Evolutionary conservation across 1,140 invertebrate genomes (phyloP).

Genomic region (Pygmarrhopalites habei): DNA sequence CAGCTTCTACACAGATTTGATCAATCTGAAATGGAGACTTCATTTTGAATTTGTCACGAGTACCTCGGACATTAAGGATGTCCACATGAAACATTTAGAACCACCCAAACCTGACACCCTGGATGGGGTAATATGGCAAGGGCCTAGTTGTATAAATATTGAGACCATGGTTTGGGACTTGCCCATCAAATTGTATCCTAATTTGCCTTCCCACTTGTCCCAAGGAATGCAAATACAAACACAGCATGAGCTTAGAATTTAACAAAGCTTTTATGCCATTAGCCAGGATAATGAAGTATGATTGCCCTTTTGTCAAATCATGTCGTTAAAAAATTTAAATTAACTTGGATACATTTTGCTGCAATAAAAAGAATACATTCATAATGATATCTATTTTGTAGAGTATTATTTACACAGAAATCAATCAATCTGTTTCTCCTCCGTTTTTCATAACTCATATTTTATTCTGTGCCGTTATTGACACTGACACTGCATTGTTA

Average conservation of each 20-base stretch:
- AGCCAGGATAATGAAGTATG: no score
- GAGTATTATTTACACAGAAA: no score
- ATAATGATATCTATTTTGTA: no score
- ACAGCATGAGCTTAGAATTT: slow-evolving; percentile 39
- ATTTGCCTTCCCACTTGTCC: slow-evolving; percentile 70
- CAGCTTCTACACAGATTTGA: slow-evolving; percentile 77
- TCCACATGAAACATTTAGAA: slow-evolving; percentile 39
- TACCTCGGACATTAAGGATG: slow-evolving; percentile 38
- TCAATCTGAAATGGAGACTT: slow-evolving; percentile 80
- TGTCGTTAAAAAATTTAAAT: no score
- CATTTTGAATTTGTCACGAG: slow-evolving; percentile 96
- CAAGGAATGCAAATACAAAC: slow-evolving; percentile 45
- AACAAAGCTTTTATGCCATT: slow-evolving; percentile 2
- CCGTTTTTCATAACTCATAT: no score
- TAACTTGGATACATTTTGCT: no score
- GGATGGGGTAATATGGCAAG: slow-evolving; percentile 65
- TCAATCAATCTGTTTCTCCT: no score
- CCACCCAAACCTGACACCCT: slow-evolving; percentile 41
- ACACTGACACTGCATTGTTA: no score
- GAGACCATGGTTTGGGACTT: slow-evolving; percentile 98
- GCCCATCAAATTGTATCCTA: slow-evolving; percentile 85
- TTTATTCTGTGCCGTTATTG: no score
- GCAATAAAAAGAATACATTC: no score
- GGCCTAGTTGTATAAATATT: slow-evolving; percentile 74
- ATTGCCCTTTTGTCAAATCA: no score